Conservation (phyloP, 2,888 invertebrate species). For the Melipona beecheii region DNA sequence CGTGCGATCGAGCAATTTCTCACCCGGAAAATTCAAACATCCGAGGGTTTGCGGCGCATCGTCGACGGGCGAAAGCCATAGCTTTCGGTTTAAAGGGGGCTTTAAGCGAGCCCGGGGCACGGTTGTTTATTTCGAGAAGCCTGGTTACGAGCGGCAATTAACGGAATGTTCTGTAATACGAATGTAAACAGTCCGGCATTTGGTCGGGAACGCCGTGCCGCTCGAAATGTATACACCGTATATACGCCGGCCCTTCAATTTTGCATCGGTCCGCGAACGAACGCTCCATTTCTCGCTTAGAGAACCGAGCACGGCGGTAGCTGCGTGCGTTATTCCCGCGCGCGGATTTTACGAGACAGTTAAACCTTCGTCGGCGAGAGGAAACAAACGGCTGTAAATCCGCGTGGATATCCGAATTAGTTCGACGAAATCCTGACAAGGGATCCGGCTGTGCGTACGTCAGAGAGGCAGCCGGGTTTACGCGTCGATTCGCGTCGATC, state of each 20-base stretch:
- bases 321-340: background rate
- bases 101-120: background rate
- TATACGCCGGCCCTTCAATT: conserved; percentile 33
- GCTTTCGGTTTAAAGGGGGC: conserved; percentile 17
- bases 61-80: background rate
- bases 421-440: conserved; percentile 59
- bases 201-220: background rate
- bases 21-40: background rate
- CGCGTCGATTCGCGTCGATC: conserved; percentile 29
- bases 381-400: conserved; percentile 33
- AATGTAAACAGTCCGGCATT: conserved; percentile 54
- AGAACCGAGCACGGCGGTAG: conserved; percentile 4
- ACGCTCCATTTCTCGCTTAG: background rate
- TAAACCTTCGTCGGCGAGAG: conserved; percentile 21
- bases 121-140: conserved; percentile 49
- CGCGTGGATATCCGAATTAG: conserved; percentile 44
- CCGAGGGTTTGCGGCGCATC: background rate
- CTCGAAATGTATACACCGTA: conserved; percentile 14
- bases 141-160: conserved; percentile 53
- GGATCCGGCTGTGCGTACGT: background rate
- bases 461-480: conserved; percentile 31
- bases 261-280: conserved; percentile 29
- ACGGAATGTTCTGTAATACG: conserved; percentile 52
- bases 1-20: background rate
- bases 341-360: conserved; percentile 57